Percentiles rank a stretch among this genome's conserved stretches.
These are phyloP conservation scores for Sebastes schlegelii DNA, from an alignment of 2,113 vertebrate species.

Conservation along the genomic window DNA sequence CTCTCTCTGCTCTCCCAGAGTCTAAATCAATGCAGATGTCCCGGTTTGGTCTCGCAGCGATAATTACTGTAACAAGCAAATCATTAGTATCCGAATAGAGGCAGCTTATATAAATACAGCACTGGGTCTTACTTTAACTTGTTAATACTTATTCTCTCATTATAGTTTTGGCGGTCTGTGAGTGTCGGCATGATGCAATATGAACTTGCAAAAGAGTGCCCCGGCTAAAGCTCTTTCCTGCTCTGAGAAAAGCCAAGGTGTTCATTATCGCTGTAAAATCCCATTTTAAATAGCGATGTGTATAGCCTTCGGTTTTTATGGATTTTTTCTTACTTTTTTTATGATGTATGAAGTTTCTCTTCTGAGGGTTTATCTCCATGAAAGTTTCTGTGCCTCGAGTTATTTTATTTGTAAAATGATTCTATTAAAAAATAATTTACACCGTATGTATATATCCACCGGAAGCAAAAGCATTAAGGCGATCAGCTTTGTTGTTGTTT, in stretches of 20 bases:
- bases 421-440: neutral
- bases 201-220: conserved; percentile 56
- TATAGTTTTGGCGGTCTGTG: conserved; percentile 68
- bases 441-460: neutral
- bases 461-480: conserved; percentile 6
- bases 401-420: neutral
- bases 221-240: conserved; percentile 55
- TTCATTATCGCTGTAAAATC: conserved; percentile 67
- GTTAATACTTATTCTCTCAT: conserved; percentile 75
- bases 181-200: conserved; percentile 71
- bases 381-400: conserved; percentile 9
- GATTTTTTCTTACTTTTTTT: conserved; percentile 38
- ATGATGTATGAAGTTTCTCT: conserved; percentile 42
- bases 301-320: conserved; percentile 55
- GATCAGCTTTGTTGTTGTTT: neutral
- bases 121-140: conserved; percentile 72
- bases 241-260: conserved; percentile 59
- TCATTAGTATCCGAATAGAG: conserved; percentile 84
- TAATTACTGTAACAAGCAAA: conserved; percentile 85
- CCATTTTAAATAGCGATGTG: conserved; percentile 52
- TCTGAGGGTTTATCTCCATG: conserved; percentile 33
- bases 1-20: conserved; percentile 67
- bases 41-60: conserved; percentile 77
- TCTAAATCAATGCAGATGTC: conserved; percentile 86
- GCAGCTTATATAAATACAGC: conserved; percentile 80